A percentile compares a stretch with the other conserved stretches of the same genome.
These are phyloP conservation scores for Caenorhabditis japonica DNA, from an alignment of 2,888 invertebrate species.

Conservation along the genomic window DNA sequence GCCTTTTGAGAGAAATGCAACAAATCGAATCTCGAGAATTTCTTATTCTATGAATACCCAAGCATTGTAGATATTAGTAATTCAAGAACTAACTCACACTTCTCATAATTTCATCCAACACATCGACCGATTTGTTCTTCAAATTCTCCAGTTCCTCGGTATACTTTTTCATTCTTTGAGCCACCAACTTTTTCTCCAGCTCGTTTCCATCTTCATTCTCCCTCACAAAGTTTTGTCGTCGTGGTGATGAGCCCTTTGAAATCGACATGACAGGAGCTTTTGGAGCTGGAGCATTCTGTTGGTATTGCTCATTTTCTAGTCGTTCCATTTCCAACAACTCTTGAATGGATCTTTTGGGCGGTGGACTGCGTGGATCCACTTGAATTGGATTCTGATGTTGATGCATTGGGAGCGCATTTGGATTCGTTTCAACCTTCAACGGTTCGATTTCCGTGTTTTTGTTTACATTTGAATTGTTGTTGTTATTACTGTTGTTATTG, in stretches of 20 bases:
- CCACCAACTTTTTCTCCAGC: slow-evolving; percentile 60
- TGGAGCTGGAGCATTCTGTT: slow-evolving; percentile 38
- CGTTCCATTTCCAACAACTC: slow-evolving; percentile 51
- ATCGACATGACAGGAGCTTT: slow-evolving; percentile 39
- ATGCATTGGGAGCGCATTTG: slow-evolving; percentile 14
- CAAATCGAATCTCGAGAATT: no score
- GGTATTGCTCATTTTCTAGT: slow-evolving; percentile 23
- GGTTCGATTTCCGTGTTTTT: slow-evolving; percentile 10
- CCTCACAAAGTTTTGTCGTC: slow-evolving; percentile 41
- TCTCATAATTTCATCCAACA: slow-evolving; percentile 41
- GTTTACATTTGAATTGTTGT: background rate
- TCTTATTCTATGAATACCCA: no score
- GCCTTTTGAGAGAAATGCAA: no score
- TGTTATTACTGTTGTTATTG: no score
- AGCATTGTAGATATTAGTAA: no score
- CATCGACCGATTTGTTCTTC: slow-evolving; percentile 23
- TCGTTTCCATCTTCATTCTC: slow-evolving; percentile 59
- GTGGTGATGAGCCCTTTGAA: slow-evolving; percentile 36
- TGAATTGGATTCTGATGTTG: slow-evolving; percentile 24
- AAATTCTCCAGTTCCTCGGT: slow-evolving; percentile 30
- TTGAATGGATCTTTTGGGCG: slow-evolving; percentile 55
- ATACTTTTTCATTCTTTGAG: slow-evolving; percentile 59
- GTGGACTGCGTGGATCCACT: slow-evolving; percentile 44
- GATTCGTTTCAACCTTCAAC: background rate
- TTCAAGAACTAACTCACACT: slow-evolving; percentile 25